These are phyloP conservation scores for Nomada lathburiana DNA, from an alignment of 2,888 invertebrate species.

Conservation along the genomic window DNA sequence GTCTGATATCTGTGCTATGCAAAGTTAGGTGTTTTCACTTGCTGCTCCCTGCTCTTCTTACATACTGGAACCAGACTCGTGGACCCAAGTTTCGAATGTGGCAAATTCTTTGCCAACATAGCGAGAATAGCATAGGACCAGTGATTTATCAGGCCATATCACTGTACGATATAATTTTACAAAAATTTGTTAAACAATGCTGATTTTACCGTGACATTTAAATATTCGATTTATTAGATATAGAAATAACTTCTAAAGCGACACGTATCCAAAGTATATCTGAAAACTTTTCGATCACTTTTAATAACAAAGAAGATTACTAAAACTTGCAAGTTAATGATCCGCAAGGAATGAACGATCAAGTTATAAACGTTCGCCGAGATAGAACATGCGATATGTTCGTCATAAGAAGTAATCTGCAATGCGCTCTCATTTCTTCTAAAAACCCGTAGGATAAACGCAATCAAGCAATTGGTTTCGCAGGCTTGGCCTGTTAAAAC, in stretches of 20 bases:
- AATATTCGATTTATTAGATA: too few species aligned
- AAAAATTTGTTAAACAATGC: too few species aligned
- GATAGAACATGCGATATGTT: slow-evolving; percentile 12
- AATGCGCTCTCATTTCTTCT: slow-evolving; percentile 51
- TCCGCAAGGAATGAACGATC: not conserved
- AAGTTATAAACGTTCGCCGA: not conserved
- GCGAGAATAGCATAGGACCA: too few species aligned
- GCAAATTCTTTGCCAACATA: not conserved
- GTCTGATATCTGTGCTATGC: slow-evolving; percentile 49
- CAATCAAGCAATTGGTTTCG: slow-evolving; percentile 70
- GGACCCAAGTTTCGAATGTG: slow-evolving; percentile 14
- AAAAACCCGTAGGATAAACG: slow-evolving; percentile 61
- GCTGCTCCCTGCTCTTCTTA: slow-evolving; percentile 42
- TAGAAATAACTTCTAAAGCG: too few species aligned
- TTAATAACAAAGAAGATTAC: too few species aligned
- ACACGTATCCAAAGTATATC: too few species aligned
- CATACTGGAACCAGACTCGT: slow-evolving; percentile 7
- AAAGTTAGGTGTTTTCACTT: slow-evolving; percentile 51
- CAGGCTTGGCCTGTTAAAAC: slow-evolving; percentile 59
- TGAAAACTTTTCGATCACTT: too few species aligned
- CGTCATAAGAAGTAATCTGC: slow-evolving; percentile 51
- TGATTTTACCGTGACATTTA: too few species aligned
- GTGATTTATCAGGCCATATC: too few species aligned
- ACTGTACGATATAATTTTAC: too few species aligned
- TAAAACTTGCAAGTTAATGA: too few species aligned